These are phyloP conservation scores for Melierax canorus DNA, from an alignment of 2,113 vertebrate genomes.

Conservation along the genomic window DNA sequence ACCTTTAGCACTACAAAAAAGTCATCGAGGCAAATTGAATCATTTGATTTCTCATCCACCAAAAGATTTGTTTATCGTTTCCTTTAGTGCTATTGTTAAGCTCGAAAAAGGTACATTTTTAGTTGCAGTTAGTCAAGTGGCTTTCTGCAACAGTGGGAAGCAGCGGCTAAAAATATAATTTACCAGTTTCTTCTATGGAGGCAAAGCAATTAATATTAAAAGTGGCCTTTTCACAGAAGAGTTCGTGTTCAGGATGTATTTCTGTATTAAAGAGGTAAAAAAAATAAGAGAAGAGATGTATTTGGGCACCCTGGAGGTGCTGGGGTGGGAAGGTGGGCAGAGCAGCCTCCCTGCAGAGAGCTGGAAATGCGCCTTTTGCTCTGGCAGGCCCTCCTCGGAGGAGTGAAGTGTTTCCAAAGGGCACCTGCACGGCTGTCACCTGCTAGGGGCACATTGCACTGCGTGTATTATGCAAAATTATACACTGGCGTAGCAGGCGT, in stretches of 20 bases:
- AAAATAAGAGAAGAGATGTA: neutral
- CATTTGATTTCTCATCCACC: conserved; percentile 1
- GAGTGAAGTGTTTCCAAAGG: neutral
- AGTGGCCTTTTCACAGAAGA: conserved; percentile 50
- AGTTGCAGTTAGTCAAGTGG: conserved; percentile 17
- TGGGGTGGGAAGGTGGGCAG: neutral
- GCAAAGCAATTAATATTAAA: conserved; percentile 64
- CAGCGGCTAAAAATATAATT: conserved; percentile 67
- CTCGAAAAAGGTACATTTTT: conserved; percentile 31
- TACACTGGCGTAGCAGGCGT: neutral
- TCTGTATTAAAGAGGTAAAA: conserved; percentile 31
- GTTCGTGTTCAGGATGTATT: conserved; percentile 45
- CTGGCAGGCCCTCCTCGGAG: neutral
- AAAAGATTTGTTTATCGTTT: conserved; percentile 15
- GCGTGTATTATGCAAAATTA: neutral
- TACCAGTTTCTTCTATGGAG: conserved; percentile 33
- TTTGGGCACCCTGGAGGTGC: neutral
- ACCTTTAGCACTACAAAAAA: neutral
- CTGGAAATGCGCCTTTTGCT: conserved; percentile 2
- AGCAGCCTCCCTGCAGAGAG: conserved; percentile 16
- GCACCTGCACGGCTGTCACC: neutral
- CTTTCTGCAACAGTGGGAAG: conserved; percentile 36
- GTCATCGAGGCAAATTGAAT: neutral
- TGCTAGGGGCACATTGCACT: neutral
- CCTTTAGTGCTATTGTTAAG: conserved; percentile 27